These are phyloP conservation scores for Chelon auratus DNA, from an alignment of 2,797 vertebrate genomes.

Conservation along the genomic window DNA sequence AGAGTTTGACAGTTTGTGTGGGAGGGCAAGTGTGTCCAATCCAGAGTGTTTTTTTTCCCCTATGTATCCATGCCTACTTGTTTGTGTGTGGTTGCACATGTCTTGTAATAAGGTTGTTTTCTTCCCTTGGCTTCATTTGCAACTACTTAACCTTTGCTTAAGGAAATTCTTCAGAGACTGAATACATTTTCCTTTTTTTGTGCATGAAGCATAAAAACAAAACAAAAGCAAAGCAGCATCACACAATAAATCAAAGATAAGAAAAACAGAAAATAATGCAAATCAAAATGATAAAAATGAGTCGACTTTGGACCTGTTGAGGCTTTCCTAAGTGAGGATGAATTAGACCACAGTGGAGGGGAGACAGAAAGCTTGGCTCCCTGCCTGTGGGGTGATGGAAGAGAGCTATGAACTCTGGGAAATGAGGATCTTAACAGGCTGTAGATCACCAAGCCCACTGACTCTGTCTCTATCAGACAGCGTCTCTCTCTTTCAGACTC, in stretches of 20 bases:
- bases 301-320: constrained; percentile 52
- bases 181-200: constrained; percentile 14
- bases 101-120: constrained; percentile 44
- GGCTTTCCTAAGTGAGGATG: constrained; percentile 64
- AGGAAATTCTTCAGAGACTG: constrained; percentile 25
- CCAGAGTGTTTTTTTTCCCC: constrained; percentile 4
- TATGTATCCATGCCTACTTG: constrained; percentile 12
- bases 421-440: constrained; percentile 80
- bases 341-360: constrained; percentile 58
- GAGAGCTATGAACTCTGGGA: constrained; percentile 77
- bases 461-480: constrained; percentile 62
- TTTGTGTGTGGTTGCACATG: constrained; percentile 38
- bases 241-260: constrained; percentile 44
- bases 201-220: constrained; percentile 24
- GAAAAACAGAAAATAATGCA: constrained; percentile 5
- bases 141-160: constrained; percentile 57
- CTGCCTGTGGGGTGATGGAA: constrained; percentile 74
- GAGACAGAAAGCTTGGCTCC: constrained; percentile 60
- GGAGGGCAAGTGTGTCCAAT: constrained; percentile 27
- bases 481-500: constrained; percentile 36
- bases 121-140: constrained; percentile 46
- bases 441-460: constrained; percentile 77
- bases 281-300: constrained; percentile 51
- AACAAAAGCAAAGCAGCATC: not conserved
- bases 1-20: constrained; percentile 40